Evolutionary conservation across 2,113 vertebrate species (phyloP).

Genomic region (Ailuropoda melanoleuca): DNA sequence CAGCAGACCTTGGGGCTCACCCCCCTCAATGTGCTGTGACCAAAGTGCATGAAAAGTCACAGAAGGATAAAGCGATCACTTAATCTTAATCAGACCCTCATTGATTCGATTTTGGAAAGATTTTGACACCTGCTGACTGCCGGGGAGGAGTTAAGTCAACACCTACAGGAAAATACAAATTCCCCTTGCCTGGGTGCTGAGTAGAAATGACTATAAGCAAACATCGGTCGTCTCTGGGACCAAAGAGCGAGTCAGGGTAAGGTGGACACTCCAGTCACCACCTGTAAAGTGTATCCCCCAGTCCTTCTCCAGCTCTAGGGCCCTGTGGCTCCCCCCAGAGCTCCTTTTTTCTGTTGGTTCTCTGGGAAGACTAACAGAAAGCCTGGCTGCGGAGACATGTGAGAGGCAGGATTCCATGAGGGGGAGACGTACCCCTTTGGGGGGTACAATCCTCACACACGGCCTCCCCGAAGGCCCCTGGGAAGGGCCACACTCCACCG

Average conservation of each 20-base stretch:
- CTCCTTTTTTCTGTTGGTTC: neutral
- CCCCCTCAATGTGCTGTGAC: neutral
- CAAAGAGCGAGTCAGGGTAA: neutral
- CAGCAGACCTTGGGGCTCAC: neutral
- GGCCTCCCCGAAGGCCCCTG: neutral
- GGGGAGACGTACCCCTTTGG: neutral
- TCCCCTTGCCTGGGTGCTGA: neutral
- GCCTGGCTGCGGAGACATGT: neutral
- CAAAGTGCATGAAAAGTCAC: neutral
- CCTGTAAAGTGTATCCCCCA: neutral
- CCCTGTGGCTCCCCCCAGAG: neutral
- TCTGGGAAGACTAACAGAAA: neutral
- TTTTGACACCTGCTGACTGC: neutral
- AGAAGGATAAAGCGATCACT: neutral
- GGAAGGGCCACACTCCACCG: fast-evolving
- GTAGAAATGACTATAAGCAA: neutral
- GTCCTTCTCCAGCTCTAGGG: neutral
- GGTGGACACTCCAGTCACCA: too few relatives aligned
- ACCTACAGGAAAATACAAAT: neutral
- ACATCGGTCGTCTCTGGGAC: neutral
- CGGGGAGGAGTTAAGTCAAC: neutral
- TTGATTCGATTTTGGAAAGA: neutral
- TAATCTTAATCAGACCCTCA: neutral
- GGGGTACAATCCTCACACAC: fast-evolving
- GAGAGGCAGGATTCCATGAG: neutral